These are phyloP conservation scores for Todus mexicanus DNA, from an alignment of 2,797 vertebrate genomes.

Conservation along the genomic window DNA sequence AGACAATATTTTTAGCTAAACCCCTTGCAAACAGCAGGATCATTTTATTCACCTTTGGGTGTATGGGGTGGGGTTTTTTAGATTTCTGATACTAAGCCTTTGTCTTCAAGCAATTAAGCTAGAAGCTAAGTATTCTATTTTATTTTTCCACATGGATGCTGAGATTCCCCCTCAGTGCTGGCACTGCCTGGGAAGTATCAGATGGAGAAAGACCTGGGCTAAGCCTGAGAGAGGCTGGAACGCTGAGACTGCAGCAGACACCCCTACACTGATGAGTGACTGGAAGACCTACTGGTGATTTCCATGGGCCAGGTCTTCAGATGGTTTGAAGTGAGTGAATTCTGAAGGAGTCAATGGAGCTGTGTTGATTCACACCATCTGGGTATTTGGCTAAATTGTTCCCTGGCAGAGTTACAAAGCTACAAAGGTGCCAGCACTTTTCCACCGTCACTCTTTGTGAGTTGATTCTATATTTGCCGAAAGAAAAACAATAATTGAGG, in stretches of 20 bases:
- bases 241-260: neutral
- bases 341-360: neutral
- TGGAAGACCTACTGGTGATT: neutral
- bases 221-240: neutral
- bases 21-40: neutral
- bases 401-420: neutral
- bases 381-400: neutral
- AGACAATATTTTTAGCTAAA: neutral
- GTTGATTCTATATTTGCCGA: constrained; percentile 28
- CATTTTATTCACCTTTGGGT: neutral
- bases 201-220: neutral
- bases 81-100: neutral
- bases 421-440: neutral
- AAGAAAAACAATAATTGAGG: constrained; percentile 30
- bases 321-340: neutral
- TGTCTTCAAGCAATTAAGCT: neutral
- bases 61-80: neutral
- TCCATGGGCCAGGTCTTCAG: neutral
- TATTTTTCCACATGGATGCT: neutral
- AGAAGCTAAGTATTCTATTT: neutral
- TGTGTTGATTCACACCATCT: neutral
- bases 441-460: neutral
- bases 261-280: neutral
- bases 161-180: neutral
- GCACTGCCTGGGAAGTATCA: neutral